Evolutionary conservation across 2,888 invertebrate genomes (phyloP), one percentile per base, ranked within the genome.

Genomic region (Muscina levida): DNA sequence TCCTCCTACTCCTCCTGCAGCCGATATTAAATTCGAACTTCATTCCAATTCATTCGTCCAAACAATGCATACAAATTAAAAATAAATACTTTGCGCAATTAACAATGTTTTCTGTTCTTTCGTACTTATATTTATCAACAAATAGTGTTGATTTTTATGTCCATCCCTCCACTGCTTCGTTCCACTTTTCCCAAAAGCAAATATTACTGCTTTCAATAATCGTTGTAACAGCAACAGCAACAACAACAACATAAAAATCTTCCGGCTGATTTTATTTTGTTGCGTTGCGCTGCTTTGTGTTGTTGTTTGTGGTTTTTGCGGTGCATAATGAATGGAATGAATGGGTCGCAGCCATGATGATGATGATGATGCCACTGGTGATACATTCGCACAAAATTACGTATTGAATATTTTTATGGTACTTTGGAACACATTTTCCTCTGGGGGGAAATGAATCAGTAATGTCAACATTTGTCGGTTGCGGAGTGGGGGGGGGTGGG

Each of bases 381-480:
- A 8, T 5, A 31, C 31, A 31, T 31, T 31, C 31, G 31, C n/a
- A n/a, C n/a, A 31, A 31, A 31, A 31, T 31, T 31, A 8, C 31
- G 31, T 31, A 31, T 31, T 31, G 31, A 31, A 31, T 31, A 31
- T 62, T 13, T 42, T 57, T 46, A n/a, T 46, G 46, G 46, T 46
- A n/a, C 11, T 11, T 19, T 53, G 53, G 22, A 59, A 24, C 24
- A 56, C 15, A 59, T 68, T 66, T 42, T 15, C 62, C 70, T 56
- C 68, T 8, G 22, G 51, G 56, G 59, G 68, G 46, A 59, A 75
- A 75, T 8, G 31, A 75, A 75, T 75, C 75, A 62, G 75, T 70
- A 75, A 68, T 68, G 75, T 70, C 75, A 70, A 75, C 75, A 68
- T 70, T 70, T 75, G 67, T 53, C 46, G 46, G 17, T n/a, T n/a